Percentiles rank a stretch among this genome's conserved stretches.
Conservation (phyloP, 2,797 vertebrate species). For the Argyrosomus regius region DNA sequence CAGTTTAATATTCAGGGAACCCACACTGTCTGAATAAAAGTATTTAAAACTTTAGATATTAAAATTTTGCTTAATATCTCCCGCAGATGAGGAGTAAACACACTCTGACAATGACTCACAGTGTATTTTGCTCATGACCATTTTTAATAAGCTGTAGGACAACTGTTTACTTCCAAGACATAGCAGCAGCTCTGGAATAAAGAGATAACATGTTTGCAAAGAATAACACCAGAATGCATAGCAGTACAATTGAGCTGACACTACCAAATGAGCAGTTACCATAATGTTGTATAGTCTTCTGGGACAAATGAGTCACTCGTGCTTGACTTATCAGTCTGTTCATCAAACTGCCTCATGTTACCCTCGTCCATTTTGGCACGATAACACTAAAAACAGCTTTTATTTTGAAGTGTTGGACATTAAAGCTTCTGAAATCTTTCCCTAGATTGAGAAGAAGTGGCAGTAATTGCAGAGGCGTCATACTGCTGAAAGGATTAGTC, state of each 20-base stretch:
- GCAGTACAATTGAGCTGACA: slow-evolving; percentile 57
- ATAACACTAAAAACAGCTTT: slow-evolving; percentile 36
- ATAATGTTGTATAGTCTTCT: slow-evolving; percentile 56
- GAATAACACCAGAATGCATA: slow-evolving; percentile 67
- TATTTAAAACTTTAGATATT: slow-evolving; percentile 48
- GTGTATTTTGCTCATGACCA: slow-evolving; percentile 41
- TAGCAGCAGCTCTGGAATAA: slow-evolving; percentile 64
- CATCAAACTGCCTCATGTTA: slow-evolving; percentile 59
- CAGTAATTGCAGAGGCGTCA: not conserved
- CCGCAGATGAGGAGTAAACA: slow-evolving; percentile 59
- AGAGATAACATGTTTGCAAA: slow-evolving; percentile 69
- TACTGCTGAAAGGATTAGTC: not conserved
- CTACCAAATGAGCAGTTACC: slow-evolving; percentile 62
- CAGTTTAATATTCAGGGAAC: slow-evolving; percentile 47
- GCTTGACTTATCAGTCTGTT: slow-evolving; percentile 73
- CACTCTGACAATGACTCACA: slow-evolving; percentile 55
- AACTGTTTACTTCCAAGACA: slow-evolving; percentile 60
- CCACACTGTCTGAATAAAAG: slow-evolving; percentile 22
- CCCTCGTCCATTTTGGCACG: slow-evolving; percentile 40
- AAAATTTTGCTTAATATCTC: slow-evolving; percentile 50
- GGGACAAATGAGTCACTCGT: slow-evolving; percentile 75
- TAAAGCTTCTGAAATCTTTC: not conserved
- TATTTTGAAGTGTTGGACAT: slow-evolving; percentile 26
- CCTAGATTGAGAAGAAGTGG: slow-evolving; percentile 1
- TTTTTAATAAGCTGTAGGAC: slow-evolving; percentile 66